These are phyloP conservation scores for Otolemur garnettii DNA, from an alignment of 2,113 vertebrate genomes.

Conservation along the genomic window DNA sequence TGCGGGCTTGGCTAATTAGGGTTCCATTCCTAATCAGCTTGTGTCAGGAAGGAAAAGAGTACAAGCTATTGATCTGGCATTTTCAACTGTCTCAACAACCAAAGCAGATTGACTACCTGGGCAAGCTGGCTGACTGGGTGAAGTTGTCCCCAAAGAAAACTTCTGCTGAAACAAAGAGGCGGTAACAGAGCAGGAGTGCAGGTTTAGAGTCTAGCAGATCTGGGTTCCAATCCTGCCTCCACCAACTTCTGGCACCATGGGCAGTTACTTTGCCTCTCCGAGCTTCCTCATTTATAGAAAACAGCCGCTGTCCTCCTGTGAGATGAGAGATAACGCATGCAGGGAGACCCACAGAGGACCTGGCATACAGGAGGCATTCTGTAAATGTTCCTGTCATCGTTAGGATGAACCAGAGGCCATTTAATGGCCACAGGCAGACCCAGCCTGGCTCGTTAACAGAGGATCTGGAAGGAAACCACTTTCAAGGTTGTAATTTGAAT, in stretches of 20 bases:
- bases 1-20: not conserved
- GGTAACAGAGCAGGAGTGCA: not conserved
- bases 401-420: not conserved
- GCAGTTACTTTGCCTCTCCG: not conserved
- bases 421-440: not conserved
- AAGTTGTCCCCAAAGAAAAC: not conserved
- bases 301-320: not conserved
- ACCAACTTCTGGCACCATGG: not conserved
- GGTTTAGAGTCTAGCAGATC: not conserved
- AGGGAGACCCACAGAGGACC: not conserved
- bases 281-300: not conserved
- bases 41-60: not conserved
- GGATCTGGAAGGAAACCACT: not conserved
- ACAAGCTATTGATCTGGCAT: not conserved
- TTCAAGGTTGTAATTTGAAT: not conserved
- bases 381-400: not conserved
- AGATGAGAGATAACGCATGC: not conserved
- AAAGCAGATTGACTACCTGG: not conserved
- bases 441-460: not conserved
- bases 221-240: not conserved
- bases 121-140: not conserved
- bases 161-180: not conserved
- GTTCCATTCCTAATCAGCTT: not conserved
- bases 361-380: not conserved
- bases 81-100: not conserved